phyloP scores from a whole-genome alignment of 2,888 invertebrate species.

The Anoplius nigerrimus region DNA sequence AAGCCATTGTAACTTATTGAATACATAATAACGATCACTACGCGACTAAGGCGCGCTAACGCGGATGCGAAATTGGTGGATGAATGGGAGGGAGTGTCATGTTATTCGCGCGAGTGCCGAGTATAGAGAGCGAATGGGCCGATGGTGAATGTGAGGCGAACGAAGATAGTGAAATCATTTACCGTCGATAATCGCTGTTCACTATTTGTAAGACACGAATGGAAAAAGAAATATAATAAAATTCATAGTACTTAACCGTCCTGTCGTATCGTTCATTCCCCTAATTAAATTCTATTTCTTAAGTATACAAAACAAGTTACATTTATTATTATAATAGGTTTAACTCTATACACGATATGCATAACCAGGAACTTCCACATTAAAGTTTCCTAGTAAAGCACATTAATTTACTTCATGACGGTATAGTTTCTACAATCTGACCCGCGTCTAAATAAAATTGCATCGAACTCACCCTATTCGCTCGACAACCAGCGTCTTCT shows the following conservation, averaged over 20 bases:
- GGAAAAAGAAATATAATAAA: conserved; percentile 67
- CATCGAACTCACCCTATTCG: too few relatives aligned
- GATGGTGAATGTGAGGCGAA: conserved; percentile 4
- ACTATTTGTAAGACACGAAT: conserved; percentile 71
- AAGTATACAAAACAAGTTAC: too few relatives aligned
- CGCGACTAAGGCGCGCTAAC: conserved; percentile 30
- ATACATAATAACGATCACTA: conserved; percentile 54
- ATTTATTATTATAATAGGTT: too few relatives aligned
- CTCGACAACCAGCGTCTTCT: too few relatives aligned
- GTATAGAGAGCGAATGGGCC: neutral
- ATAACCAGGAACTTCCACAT: too few relatives aligned
- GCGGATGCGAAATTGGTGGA: neutral
- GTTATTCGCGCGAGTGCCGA: neutral
- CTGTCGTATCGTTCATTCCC: too few relatives aligned
- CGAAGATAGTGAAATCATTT: conserved; percentile 50
- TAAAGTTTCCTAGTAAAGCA: too few relatives aligned
- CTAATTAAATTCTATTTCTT: too few relatives aligned
- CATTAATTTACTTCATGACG: too few relatives aligned
- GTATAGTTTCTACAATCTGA: too few relatives aligned
- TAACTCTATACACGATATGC: too few relatives aligned
- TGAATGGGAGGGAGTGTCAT: conserved; percentile 1
- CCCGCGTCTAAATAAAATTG: too few relatives aligned
- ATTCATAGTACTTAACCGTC: conserved; percentile 63
- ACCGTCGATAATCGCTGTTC: conserved; percentile 71
- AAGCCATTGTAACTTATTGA: conserved; percentile 51